A percentile compares a stretch with the other conserved stretches of the same genome.
Conservation (phyloP, 2,888 invertebrate genomes). For the Marasmarcha lunaedactyla region DNA sequence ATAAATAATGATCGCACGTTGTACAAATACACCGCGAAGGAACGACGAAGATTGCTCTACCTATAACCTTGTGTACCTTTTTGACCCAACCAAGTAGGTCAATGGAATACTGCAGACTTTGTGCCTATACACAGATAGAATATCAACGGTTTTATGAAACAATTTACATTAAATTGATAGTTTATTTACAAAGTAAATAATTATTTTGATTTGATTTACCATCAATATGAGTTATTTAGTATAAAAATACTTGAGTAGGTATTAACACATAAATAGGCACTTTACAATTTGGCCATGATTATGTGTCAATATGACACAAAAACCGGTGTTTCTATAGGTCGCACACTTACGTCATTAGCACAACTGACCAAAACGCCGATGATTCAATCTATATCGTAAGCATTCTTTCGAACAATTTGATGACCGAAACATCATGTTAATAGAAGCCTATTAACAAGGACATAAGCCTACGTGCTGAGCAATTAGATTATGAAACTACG, state of each 20-base stretch:
- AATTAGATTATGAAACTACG: background rate
- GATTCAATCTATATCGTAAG: constrained; percentile 39
- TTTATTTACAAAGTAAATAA: too few relatives aligned
- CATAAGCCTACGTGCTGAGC: background rate
- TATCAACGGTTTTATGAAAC: too few relatives aligned
- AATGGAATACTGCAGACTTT: constrained; percentile 2
- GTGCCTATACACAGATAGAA: background rate
- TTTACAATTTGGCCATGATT: constrained; percentile 6
- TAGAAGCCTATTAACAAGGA: background rate
- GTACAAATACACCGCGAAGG: constrained; percentile 4
- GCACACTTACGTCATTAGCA: constrained; percentile 44
- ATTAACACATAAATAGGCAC: too few relatives aligned
- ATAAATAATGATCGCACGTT: constrained; percentile 4
- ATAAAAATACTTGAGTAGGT: too few relatives aligned
- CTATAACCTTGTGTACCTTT: background rate
- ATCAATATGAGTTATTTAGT: too few relatives aligned
- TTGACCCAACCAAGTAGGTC: constrained; percentile 4
- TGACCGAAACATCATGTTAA: constrained; percentile 27
- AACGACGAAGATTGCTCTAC: background rate
- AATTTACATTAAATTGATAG: too few relatives aligned
- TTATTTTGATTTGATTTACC: too few relatives aligned
- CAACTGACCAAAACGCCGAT: constrained; percentile 16
- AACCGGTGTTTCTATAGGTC: constrained; percentile 47
- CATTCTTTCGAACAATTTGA: constrained; percentile 25
- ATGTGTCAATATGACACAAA: constrained; percentile 12